A percentile compares a stretch with the other conserved stretches of the same genome.
phyloP scores from a whole-genome alignment of 2,888 invertebrate genomes.

The Ectemnius cavifrons region DNA sequence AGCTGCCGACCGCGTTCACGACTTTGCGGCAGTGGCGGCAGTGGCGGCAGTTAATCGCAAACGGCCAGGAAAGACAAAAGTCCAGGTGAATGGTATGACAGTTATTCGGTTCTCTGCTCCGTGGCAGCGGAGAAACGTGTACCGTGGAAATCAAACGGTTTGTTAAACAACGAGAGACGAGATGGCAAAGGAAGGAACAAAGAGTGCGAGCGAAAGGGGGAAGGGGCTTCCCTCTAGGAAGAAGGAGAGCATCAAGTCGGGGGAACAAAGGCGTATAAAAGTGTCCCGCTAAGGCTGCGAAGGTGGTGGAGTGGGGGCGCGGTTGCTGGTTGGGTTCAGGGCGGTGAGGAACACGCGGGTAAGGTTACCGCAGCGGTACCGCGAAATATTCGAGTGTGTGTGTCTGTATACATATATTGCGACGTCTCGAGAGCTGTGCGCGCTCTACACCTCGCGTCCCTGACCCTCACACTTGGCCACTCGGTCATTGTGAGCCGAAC shows the following conservation, averaged over 20 bases:
- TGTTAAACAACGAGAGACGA: too few relatives aligned
- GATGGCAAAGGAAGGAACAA: too few relatives aligned
- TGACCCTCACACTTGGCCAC: slow-evolving; percentile 64
- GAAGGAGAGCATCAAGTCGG: slow-evolving; percentile 24
- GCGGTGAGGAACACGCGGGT: too few relatives aligned
- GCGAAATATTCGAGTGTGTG: too few relatives aligned
- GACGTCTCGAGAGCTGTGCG: slow-evolving; percentile 42
- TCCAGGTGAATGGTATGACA: background rate
- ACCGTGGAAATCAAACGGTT: background rate
- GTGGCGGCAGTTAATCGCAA: background rate
- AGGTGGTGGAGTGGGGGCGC: too few relatives aligned
- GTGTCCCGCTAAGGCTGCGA: background rate
- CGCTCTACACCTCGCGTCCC: slow-evolving; percentile 46
- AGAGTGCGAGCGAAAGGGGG: background rate
- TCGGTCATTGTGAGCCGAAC: slow-evolving; percentile 61
- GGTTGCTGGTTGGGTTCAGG: too few relatives aligned
- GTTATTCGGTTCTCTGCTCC: background rate
- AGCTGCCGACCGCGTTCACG: too few relatives aligned
- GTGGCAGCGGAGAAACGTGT: slow-evolving; percentile 22
- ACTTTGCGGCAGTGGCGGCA: too few relatives aligned
- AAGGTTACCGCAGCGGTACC: too few relatives aligned
- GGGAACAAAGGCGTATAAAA: slow-evolving; percentile 24
- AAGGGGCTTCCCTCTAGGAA: background rate
- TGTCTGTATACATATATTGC: background rate
- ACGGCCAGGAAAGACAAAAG: background rate